A percentile compares a stretch with the other conserved stretches of the same genome.
Evolutionary conservation across 1,140 invertebrate species (phyloP).

Genomic region (Neodiprion fabricii): DNA sequence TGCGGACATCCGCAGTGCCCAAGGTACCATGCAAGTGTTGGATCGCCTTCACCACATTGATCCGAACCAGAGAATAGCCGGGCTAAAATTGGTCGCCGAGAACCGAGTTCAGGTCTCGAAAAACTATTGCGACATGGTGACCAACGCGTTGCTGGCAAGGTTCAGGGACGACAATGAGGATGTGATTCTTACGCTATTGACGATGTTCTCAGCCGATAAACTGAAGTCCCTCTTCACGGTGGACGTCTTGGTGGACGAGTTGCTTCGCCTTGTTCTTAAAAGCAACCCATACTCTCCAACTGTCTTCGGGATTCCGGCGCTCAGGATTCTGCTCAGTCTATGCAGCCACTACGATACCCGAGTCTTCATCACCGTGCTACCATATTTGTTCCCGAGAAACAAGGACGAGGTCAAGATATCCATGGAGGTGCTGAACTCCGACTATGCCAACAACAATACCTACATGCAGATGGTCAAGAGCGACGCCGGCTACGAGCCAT

Average conservation of each 20-base stretch:
- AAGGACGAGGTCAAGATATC: slow-evolving; percentile 58
- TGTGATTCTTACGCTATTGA: slow-evolving; percentile 45
- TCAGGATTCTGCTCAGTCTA: slow-evolving; percentile 50
- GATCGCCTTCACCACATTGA: slow-evolving; percentile 73
- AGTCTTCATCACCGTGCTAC: slow-evolving; percentile 61
- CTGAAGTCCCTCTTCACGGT: slow-evolving; percentile 41
- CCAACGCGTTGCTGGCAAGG: slow-evolving; percentile 41
- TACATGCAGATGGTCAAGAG: slow-evolving; percentile 50
- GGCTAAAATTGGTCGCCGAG: slow-evolving; percentile 55
- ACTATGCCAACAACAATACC: slow-evolving; percentile 58
- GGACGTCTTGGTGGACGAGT: slow-evolving; percentile 45
- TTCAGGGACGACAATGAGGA: slow-evolving; percentile 49
- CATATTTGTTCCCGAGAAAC: slow-evolving; percentile 66
- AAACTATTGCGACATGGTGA: slow-evolving; percentile 42
- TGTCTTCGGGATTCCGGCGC: slow-evolving; percentile 42
- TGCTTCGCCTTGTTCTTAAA: slow-evolving; percentile 46
- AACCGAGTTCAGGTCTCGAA: slow-evolving; percentile 39
- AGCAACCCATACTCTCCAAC: slow-evolving; percentile 42
- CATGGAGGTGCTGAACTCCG: slow-evolving; percentile 60
- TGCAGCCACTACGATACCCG: slow-evolving; percentile 47
- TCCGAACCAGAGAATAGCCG: slow-evolving; percentile 66
- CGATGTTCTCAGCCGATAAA: slow-evolving; percentile 38
- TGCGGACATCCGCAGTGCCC: slow-evolving; percentile 33
- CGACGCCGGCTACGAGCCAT: slow-evolving; percentile 45
- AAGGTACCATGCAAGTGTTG: slow-evolving; percentile 66